Evolutionary conservation across 53 echinoderm and acorn worm genomes (phyloP).

Genomic region (Patiria pectinifera): DNA sequence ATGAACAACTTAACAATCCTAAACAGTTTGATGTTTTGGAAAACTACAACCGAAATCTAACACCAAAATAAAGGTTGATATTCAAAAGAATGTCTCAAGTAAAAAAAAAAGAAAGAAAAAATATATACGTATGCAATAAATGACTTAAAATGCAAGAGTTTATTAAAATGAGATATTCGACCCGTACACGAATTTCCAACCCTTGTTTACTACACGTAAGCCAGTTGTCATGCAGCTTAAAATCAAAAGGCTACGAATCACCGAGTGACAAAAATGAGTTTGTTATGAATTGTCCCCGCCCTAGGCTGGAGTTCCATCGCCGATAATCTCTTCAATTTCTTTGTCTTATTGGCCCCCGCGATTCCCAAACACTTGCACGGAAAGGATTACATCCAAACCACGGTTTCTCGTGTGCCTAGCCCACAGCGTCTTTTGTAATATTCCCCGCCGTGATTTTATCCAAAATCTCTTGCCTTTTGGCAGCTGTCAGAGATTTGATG

Average conservation of each 20-base stretch:
- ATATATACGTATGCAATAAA: no score
- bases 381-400: not conserved
- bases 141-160: not conserved
- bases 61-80: no score
- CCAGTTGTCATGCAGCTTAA: no score
- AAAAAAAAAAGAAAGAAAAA: not conserved
- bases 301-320: not conserved
- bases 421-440: not conserved
- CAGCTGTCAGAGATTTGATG: constrained; percentile 46
- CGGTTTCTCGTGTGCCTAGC: constrained; percentile 9
- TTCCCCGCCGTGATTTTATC: constrained; percentile 6
- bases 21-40: no score
- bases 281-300: not conserved
- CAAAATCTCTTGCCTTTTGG: constrained; percentile 9
- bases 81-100: no score
- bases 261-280: constrained; percentile 11
- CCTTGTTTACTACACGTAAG: not conserved
- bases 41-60: no score
- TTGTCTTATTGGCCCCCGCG: not conserved
- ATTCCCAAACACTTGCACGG: not conserved
- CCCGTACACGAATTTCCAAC: not conserved
- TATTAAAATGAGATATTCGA: not conserved
- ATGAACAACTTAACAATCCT: no score
- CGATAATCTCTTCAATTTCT: not conserved
- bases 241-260: not conserved